Base-by-base conservation (phyloP, 2,113 vertebrate species). In the Salminus brasiliensis region DNA sequence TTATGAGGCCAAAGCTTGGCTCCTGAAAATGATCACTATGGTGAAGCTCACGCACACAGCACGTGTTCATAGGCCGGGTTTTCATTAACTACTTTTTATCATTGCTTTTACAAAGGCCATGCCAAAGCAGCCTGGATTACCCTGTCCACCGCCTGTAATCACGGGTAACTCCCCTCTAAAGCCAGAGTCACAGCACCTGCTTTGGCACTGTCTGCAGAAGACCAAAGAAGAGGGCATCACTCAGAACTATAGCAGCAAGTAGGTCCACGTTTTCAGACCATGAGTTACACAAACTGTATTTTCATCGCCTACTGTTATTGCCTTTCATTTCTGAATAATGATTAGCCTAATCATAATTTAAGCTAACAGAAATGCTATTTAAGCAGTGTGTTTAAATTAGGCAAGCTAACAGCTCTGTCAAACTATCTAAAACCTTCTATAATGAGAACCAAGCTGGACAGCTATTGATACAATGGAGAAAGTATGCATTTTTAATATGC, bases 61-160 rank as follows among this genome's bases (percentile, higher is more conserved):
- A 39, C 32, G 25, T 34, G 11, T 59, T 66, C 72, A 32, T 47
- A n/a, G 23, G 59, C 15, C 0, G 16, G 30, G 43, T 63, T 79
- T 66, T 73, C 65, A 81, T 78, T 78, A 84, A 57, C 70, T 57
- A 36, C 65, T 81, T n/a, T 78, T 74, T 79, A 66, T 71, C 67
- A 63, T 10, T 27, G 39, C 36, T 74, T 75, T 49, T 30, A 43
- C 62, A 70, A 76, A 63, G 79, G 53, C 73, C 49, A 43, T 29
- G 57, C 32, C 77, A 72, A 41, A 30, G 45, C 18, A 63, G 69
- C 59, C 36, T 23, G 57, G 55, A 36, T 63, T 53, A 27, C 13
- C 29, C 67, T 79, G 72, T 73, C 47, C 32, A 15, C 47, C 45
- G 43, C 16, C 60, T 65, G 69, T 18, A 66, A 66, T 66, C 59